These are phyloP conservation scores for Cepaea nemoralis DNA, from an alignment of 1,140 invertebrate species.

Conservation along the genomic window DNA sequence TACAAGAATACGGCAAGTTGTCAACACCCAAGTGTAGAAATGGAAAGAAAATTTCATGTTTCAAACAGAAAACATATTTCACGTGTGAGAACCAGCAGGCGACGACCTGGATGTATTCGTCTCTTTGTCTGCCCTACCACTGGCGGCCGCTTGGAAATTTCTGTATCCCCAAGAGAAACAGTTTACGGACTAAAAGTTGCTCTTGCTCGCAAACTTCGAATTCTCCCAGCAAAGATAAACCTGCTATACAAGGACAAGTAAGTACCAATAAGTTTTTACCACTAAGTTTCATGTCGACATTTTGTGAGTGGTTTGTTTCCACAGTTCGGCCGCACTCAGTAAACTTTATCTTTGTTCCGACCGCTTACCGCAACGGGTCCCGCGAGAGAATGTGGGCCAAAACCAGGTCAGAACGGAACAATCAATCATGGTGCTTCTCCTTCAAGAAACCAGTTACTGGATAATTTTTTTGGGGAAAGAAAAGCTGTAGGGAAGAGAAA, in stretches of 20 bases:
- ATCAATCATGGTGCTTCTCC: too few relatives aligned
- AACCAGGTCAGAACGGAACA: too few relatives aligned
- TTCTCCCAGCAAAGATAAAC: constrained; percentile 91
- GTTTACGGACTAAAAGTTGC: constrained; percentile 90
- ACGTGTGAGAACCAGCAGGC: background rate
- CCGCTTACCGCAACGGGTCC: background rate
- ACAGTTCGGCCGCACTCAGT: background rate
- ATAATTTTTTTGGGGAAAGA: too few relatives aligned
- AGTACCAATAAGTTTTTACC: constrained; percentile 44
- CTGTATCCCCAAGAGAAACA: constrained; percentile 82
- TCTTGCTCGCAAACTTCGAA: constrained; percentile 91
- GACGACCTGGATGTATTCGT: constrained; percentile 34
- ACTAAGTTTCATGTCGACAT: background rate
- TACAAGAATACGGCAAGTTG: background rate
- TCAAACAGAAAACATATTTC: constrained; percentile 16
- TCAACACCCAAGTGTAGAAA: background rate
- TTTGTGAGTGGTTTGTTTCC: background rate
- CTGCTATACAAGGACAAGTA: constrained; percentile 91
- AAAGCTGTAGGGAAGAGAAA: too few relatives aligned
- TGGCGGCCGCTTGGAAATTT: constrained; percentile 88
- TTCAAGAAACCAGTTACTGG: too few relatives aligned
- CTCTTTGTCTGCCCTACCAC: constrained; percentile 79
- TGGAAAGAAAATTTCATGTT: constrained; percentile 35
- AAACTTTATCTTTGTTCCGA: background rate
- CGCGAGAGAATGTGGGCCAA: too few relatives aligned